A percentile compares a stretch with the other conserved stretches of the same genome.
Conservation (phyloP, 2,888 invertebrate species). For the Cantharis nigra region DNA sequence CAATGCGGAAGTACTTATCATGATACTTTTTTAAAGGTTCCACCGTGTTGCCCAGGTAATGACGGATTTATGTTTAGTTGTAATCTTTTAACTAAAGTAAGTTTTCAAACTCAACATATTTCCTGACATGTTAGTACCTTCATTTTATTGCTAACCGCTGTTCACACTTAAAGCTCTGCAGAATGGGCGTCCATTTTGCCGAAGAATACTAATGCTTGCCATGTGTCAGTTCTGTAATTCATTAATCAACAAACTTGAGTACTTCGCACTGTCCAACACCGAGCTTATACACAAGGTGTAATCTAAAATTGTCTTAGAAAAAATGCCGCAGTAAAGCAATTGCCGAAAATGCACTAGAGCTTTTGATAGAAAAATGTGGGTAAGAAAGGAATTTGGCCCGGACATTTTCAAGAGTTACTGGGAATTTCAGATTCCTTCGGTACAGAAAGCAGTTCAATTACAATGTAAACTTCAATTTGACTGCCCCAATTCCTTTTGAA, state of each 20-base stretch:
- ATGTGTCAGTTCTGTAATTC: neutral
- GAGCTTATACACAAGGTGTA: no score
- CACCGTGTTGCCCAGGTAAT: constrained; percentile 33
- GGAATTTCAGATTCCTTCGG: no score
- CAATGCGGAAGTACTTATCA: constrained; percentile 38
- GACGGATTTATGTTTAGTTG: constrained; percentile 23
- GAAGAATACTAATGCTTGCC: neutral
- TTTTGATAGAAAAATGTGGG: no score
- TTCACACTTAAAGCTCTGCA: neutral
- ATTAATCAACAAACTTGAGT: no score
- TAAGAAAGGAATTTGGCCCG: no score
- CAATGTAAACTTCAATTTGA: no score
- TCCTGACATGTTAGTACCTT: neutral
- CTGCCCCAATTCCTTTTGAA: no score
- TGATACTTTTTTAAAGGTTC: constrained; percentile 29
- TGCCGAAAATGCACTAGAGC: no score
- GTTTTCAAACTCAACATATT: neutral
- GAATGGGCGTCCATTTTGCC: neutral
- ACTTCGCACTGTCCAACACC: neutral
- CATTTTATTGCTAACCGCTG: neutral
- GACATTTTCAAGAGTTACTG: no score
- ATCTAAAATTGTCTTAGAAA: no score
- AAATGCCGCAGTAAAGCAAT: no score
- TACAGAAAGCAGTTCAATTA: no score
- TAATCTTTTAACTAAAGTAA: neutral